Base-by-base conservation (phyloP, 1,140 invertebrate species). In the Drosophila pectinifera region DNA sequence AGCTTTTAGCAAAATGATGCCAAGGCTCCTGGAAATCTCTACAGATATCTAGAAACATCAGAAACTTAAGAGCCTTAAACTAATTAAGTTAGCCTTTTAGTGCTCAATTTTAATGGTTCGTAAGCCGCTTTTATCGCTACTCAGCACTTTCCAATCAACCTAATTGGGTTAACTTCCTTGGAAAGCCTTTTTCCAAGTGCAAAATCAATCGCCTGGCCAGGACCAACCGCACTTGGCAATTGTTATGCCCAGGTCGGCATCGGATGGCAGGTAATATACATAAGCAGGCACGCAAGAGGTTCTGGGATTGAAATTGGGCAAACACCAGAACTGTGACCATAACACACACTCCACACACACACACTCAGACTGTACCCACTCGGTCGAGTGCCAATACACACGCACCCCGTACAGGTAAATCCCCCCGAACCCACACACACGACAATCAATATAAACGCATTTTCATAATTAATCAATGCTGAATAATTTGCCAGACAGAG, bases 391-490 rank as follows among this genome's bases (percentile, higher is more conserved):
- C 14, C 31, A 18, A 73, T 22, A 46, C 34, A 46, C 55, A 54
- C 49, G 43, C 49, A 45, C 38, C 28, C 39, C 41, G 38, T 53
- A 2, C 22, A 39, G 36, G 43, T 13, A 24, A 53, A 57, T 26
- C 73, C 56, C 36, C 39, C 22, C 49, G 38, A 43, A 41, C 41
- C 43, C 48, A 45, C 53, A 56, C 57, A 61, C 42, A 53, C 46
- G 56, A 65, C 82, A 88, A 88, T 86, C 82, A 82, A 86, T 86
- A 86, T 88, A 88, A 86, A 86, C 83, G 83, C 83, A 86, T 86
- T 86, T 88, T 86, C 82, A 86, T 86, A 86, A 86, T 86, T 86
- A 86, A 86, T 86, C 82, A 86, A 86, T 86, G 82, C 83, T 88
- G 82, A 88, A 86, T 86, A 88, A 86, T 86, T 88, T 75, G 83